Base-by-base conservation (phyloP, 2,113 vertebrate genomes). In the Paraplagusia blochii region DNA sequence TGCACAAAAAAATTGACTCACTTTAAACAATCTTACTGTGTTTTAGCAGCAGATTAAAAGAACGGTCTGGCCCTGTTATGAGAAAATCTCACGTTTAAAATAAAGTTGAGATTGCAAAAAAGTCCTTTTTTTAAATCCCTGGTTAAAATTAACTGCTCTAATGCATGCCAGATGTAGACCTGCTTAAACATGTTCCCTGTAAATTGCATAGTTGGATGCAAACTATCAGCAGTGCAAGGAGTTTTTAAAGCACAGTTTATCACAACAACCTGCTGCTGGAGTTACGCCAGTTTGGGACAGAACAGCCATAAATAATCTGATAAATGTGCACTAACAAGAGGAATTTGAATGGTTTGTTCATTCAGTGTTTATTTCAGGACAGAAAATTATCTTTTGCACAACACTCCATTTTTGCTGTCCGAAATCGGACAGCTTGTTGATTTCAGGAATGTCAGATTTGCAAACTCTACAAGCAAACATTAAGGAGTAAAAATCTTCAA, bases 251-350 rank as follows among this genome's bases (percentile, higher is more conserved):
- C 13, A 22, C 47, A 42, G 36, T 68, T 35, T 39, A 62, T 61
- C 29, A 53, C 55, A 43, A n/a, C 47, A 48, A n/a, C 49, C 57
- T 49, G 52, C 66, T 33, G 58, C 38, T 77, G 65, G 67, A 66
- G 0, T 16, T 13, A 1, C 7, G 66, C 54, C 73, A 53, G 43
- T 15, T 0, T 9, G 16, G 50, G 47, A 53, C 53, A 47, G 29
- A n/a, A 22, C 11, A 29, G 22, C 48, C n/a, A 35, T n/a, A 9
- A 35, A 9, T 16, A 15, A 50, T 29, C 29, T 34, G 15, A 14
- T 9, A 35, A 50, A 16, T 9, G 22, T 49, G 22, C 12, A 19
- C 33, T 2, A 9, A 13, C 7, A 1, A 33, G 46, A 33, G 29
- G 13, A 14, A 12, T n/a, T 33, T 29, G 12, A n/a, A 19, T 46